phyloP scores from a whole-genome alignment of 2,888 invertebrate genomes.

The Punctoribates punctum region DNA sequence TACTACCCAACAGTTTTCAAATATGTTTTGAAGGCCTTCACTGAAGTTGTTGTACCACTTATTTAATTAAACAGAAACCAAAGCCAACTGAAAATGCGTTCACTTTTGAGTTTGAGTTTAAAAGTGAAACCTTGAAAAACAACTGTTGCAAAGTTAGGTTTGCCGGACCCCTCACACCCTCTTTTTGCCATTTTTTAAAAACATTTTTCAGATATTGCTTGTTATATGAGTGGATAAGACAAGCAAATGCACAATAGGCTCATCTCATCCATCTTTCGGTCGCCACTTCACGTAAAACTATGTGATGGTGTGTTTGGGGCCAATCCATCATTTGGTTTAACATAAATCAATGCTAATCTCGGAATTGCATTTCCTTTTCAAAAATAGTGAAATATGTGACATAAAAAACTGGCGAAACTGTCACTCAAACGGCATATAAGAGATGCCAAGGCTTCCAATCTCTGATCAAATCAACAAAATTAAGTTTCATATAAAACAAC shows the following conservation, averaged over 20 bases:
- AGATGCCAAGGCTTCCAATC: background rate
- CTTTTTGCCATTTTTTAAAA: background rate
- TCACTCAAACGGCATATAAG: background rate
- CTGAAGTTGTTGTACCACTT: slow-evolving; percentile 1
- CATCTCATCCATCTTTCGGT: slow-evolving; percentile 24
- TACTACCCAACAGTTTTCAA: background rate
- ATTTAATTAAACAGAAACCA: slow-evolving; percentile 16
- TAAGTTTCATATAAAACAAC: too few relatives aligned
- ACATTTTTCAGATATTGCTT: background rate
- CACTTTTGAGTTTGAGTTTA: too few relatives aligned
- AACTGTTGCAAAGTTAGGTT: background rate
- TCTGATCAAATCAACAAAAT: too few relatives aligned
- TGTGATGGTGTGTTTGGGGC: slow-evolving; percentile 30
- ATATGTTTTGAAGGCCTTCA: slow-evolving; percentile 21
- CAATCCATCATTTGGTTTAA: slow-evolving; percentile 16
- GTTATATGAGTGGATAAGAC: background rate
- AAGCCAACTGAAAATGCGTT: background rate
- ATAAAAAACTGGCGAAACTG: slow-evolving; percentile 8
- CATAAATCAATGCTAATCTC: slow-evolving; percentile 32
- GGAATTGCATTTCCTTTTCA: slow-evolving; percentile 30
- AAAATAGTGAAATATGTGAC: slow-evolving; percentile 18
- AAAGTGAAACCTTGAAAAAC: background rate
- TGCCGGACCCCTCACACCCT: slow-evolving; percentile 23
- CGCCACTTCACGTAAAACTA: slow-evolving; percentile 7
- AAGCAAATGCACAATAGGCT: slow-evolving; percentile 21